Evolutionary conservation across 2,888 invertebrate genomes (phyloP).

Genomic region (Hypercompe scribonia): DNA sequence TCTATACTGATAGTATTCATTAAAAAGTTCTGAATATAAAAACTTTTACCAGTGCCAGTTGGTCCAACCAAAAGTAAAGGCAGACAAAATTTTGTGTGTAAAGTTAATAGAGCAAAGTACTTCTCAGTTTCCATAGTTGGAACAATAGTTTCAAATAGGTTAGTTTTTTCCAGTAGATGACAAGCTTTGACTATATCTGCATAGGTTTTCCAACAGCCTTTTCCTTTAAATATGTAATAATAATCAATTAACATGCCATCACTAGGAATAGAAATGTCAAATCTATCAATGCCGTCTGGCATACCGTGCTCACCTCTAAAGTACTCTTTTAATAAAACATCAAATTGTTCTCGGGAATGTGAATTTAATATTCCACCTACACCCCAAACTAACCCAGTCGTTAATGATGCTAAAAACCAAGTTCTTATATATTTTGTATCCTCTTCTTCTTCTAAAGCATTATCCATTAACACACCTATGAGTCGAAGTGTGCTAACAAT

Average conservation of each 20-base stretch:
- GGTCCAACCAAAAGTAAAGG: conserved; percentile 92
- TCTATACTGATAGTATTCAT: conserved; percentile 90
- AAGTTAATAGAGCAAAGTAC: conserved; percentile 90
- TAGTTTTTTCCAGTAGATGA: conserved; percentile 86
- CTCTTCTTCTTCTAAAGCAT: conserved; percentile 89
- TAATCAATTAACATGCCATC: conserved; percentile 94
- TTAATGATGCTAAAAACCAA: conserved; percentile 92
- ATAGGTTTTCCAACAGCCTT: conserved; percentile 96
- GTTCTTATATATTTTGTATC: conserved; percentile 89
- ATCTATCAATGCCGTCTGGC: conserved; percentile 85
- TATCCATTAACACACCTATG: conserved; percentile 92
- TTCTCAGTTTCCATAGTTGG: conserved; percentile 95
- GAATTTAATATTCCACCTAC: conserved; percentile 92
- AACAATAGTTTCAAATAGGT: conserved; percentile 90
- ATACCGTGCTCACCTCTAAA: conserved; percentile 79
- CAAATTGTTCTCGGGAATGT: conserved; percentile 90
- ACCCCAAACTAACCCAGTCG: conserved; percentile 94
- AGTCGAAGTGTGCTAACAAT: conserved; percentile 90
- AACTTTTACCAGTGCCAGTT: conserved; percentile 95
- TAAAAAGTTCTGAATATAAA: conserved; percentile 90
- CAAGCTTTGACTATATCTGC: conserved; percentile 89
- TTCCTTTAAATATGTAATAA: conserved; percentile 92
- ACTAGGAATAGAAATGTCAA: conserved; percentile 91
- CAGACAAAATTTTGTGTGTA: conserved; percentile 90
- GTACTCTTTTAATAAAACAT: conserved; percentile 87